These are phyloP conservation scores for Muscicapa adusta DNA, from an alignment of 2,113 vertebrate species.

Conservation along the genomic window DNA sequence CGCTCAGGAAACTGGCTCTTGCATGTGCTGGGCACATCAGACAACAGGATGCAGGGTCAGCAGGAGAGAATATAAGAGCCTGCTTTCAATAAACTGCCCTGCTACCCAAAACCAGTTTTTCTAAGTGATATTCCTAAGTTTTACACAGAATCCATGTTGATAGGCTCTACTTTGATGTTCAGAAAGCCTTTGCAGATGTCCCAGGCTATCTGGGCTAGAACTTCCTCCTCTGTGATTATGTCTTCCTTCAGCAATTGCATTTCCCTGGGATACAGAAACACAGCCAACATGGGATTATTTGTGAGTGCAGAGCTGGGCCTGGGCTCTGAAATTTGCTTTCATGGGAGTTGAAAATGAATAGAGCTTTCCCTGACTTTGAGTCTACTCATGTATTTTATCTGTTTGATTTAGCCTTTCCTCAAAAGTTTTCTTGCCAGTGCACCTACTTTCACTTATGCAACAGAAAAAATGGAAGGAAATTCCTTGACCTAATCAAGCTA, in stretches of 20 bases:
- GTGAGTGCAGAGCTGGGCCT: neutral
- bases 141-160: neutral
- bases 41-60: rapidly evolving
- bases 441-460: neutral
- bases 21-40: rapidly evolving
- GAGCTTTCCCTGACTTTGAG: neutral
- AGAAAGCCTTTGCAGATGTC: neutral
- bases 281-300: neutral
- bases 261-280: neutral
- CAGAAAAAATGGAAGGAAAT: neutral
- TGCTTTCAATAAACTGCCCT: neutral
- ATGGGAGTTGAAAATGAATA: neutral
- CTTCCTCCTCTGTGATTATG: neutral
- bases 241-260: neutral
- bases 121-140: neutral
- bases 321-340: neutral
- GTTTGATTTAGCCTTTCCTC: neutral
- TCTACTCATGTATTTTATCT: neutral
- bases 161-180: neutral
- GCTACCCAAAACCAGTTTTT: neutral
- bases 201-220: neutral
- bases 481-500: neutral
- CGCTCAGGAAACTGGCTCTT: rapidly evolving
- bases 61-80: neutral
- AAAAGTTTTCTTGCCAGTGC: neutral